These are phyloP conservation scores for Euplexia lucipara DNA, from an alignment of 2,888 invertebrate genomes.

Conservation along the genomic window DNA sequence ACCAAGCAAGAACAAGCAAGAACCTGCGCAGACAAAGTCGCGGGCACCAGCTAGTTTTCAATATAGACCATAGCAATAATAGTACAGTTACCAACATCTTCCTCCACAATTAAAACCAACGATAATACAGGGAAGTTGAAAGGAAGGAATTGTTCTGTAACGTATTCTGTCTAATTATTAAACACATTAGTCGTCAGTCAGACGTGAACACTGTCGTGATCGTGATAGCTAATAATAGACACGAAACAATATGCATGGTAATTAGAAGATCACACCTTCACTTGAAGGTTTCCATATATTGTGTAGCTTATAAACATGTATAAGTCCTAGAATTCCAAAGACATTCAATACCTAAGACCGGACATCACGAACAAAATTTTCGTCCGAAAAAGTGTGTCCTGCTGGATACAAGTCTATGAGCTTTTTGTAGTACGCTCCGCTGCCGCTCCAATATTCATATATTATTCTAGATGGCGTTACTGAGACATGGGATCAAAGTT, in stretches of 20 bases:
- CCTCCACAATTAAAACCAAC: slow-evolving; percentile 35
- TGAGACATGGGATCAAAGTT: too few relatives aligned
- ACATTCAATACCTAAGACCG: too few relatives aligned
- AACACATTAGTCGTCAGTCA: slow-evolving; percentile 45
- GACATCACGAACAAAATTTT: too few relatives aligned
- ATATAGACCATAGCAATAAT: slow-evolving; percentile 9
- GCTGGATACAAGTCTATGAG: too few relatives aligned
- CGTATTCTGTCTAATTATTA: slow-evolving; percentile 27
- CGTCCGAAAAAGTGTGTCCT: too few relatives aligned
- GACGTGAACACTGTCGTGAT: slow-evolving; percentile 47
- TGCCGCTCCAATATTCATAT: too few relatives aligned
- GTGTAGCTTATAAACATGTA: slow-evolving; percentile 10
- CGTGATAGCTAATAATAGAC: slow-evolving; percentile 45
- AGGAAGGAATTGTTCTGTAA: slow-evolving; percentile 47
- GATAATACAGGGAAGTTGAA: slow-evolving; percentile 36
- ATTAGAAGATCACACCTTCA: slow-evolving; percentile 49
- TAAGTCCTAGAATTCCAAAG: slow-evolving; percentile 13
- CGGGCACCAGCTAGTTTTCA: too few relatives aligned
- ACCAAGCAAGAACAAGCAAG: too few relatives aligned
- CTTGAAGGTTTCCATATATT: slow-evolving; percentile 35
- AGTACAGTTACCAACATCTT: slow-evolving; percentile 9
- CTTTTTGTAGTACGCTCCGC: too few relatives aligned
- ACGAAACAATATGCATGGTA: slow-evolving; percentile 51
- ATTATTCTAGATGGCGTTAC: too few relatives aligned
- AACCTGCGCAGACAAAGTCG: too few relatives aligned